Evolutionary conservation across 2,797 vertebrate genomes (phyloP).

Genomic region (Pelobates cultripes): DNA sequence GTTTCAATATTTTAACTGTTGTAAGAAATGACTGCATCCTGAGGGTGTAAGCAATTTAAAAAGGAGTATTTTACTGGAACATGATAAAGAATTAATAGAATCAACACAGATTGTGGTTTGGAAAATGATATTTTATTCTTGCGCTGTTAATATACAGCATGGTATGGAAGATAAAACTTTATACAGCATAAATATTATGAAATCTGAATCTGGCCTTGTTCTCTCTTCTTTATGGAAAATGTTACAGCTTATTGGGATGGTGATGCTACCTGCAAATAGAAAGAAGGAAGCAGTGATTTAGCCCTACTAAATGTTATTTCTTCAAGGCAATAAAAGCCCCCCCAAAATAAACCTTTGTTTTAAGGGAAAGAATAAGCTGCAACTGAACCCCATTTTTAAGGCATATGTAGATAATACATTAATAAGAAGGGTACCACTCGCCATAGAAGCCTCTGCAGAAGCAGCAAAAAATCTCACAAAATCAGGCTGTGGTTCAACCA

Average conservation of each 20-base stretch:
- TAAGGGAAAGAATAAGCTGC: no score
- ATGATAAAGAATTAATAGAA: constrained; percentile 18
- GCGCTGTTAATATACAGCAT: constrained; percentile 51
- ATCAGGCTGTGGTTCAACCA: no score
- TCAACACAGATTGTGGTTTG: constrained; percentile 17
- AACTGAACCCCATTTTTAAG: no score
- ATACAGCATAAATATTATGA: constrained; percentile 57
- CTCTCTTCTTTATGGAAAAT: constrained; percentile 27
- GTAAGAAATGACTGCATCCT: background rate
- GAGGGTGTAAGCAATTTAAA: background rate
- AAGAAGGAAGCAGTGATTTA: no score
- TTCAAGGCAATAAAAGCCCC: no score
- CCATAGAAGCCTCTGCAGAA: no score
- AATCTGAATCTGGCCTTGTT: constrained; percentile 41
- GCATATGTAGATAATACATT: no score
- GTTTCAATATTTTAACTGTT: background rate
- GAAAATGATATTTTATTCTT: constrained; percentile 41
- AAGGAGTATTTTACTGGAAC: constrained; percentile 34
- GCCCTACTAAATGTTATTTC: no score
- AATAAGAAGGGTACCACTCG: no score
- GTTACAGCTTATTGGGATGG: constrained; percentile 1
- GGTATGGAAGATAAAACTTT: constrained; percentile 50
- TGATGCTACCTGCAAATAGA: background rate
- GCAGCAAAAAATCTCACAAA: no score
- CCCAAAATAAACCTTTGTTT: no score